Base-by-base conservation (phyloP, 2,888 invertebrate species). In the Lepidocyrtoides sp. region DNA sequence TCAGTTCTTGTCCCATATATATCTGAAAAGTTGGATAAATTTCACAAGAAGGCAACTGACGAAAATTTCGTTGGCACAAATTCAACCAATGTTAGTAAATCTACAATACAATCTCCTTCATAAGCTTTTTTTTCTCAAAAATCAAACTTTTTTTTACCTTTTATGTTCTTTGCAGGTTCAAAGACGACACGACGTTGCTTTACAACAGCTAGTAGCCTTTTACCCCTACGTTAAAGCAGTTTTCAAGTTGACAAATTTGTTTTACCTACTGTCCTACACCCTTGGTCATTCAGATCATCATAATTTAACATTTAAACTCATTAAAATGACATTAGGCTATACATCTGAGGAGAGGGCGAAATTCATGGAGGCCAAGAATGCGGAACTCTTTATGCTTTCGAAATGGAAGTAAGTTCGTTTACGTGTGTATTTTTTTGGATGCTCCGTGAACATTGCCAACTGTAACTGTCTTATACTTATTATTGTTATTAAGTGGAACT, bases 1-100 rank as follows among this genome's bases (percentile, higher is more conserved):
- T 86, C 93, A 0, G 89, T 92, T 12, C n/a, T 93, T 3, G 12
- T 84, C 2, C 93, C 93, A 0, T 93, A 93, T 23, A 48, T 93
- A n/a, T 57, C 57, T 26, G 88, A 60, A 10, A 93, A 93, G 60
- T 41, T 93, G 0, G 92, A 93, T 12, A 14, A 48, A n/a, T 20
- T 57, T 26, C 29, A 48, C 10, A 75, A 75, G n/a, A 12, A 48
- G 23, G 20, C 2, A 2, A 17, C 20, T 4, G 29, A 41, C 4
- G 17, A 36, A 23, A 41, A 36, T 41, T 14, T 17, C 2, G 7
- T 48, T 48, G 23, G 5, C n/a, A 5, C 20, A 20, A 44, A 12
- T 44, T 48, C 29, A n/a, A 10, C 48, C 36, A 41, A 12, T 41
- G 32, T 69, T 0, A n/a, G 32, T 8, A 32, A 29, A n/a, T n/a